Evolutionary conservation across 2,888 invertebrate species (phyloP).

Genomic region (Rutpela maculata): DNA sequence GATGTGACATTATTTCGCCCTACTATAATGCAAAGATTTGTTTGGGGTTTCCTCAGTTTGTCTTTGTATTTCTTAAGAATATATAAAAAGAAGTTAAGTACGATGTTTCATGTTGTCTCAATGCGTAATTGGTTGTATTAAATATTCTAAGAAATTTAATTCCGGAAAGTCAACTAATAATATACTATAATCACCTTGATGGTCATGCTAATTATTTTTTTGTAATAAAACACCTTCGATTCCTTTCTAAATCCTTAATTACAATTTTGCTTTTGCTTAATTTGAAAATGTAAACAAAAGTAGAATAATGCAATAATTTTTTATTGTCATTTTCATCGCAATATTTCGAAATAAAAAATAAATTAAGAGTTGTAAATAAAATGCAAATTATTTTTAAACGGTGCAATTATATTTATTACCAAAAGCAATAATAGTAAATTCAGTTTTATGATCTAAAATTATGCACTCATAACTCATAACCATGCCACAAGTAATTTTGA

Average conservation of each 20-base stretch:
- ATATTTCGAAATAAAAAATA: neutral
- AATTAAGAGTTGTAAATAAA: too few species aligned
- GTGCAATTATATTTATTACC: too few species aligned
- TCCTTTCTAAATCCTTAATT: neutral
- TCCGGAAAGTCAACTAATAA: neutral
- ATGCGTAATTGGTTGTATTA: neutral
- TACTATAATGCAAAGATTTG: too few species aligned
- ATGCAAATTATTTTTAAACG: too few species aligned
- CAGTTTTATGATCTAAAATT: too few species aligned
- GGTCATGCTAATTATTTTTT: slow-evolving; percentile 1
- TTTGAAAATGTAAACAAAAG: neutral
- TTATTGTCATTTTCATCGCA: neutral
- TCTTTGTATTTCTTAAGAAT: too few species aligned
- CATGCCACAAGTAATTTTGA: too few species aligned
- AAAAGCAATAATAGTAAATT: too few species aligned
- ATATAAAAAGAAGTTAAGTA: neutral
- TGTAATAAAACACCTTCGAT: neutral
- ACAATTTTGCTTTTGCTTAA: neutral
- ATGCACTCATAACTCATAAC: too few species aligned
- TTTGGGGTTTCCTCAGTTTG: too few species aligned
- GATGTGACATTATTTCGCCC: too few species aligned
- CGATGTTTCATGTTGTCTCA: neutral
- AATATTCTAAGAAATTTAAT: neutral
- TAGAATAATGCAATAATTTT: neutral
- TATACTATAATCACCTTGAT: slow-evolving; percentile 3